Conservation (phyloP, 2,888 invertebrate species). For the Cotesia congregata region DNA sequence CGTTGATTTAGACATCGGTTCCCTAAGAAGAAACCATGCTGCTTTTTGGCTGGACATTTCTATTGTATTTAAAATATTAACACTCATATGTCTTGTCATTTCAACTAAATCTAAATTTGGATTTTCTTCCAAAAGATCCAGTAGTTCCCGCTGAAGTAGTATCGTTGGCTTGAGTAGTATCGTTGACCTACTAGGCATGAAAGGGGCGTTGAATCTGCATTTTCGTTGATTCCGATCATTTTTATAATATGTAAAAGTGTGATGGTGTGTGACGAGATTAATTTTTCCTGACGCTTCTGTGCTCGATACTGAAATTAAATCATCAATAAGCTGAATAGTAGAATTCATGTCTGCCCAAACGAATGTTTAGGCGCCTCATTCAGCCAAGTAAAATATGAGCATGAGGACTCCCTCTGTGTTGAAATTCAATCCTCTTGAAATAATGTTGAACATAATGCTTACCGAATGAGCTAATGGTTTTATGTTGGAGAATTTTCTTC, state of each 20-base stretch:
- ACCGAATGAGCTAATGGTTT: constrained; percentile 57
- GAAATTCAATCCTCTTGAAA: constrained; percentile 65
- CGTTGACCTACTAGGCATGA: no score
- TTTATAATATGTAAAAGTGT: constrained; percentile 56
- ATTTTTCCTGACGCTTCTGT: constrained; percentile 47
- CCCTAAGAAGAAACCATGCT: constrained; percentile 5
- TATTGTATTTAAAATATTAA: no score
- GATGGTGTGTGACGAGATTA: constrained; percentile 53
- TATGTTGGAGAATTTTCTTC: constrained; percentile 56
- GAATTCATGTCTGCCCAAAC: background rate
- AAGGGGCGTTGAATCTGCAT: no score
- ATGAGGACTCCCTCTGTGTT: constrained; percentile 65
- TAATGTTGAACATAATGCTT: constrained; percentile 55
- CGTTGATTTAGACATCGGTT: constrained; percentile 26
- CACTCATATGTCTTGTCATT: no score
- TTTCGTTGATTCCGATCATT: no score
- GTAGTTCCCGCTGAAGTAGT: no score
- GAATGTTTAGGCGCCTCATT: constrained; percentile 55
- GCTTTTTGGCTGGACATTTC: no score
- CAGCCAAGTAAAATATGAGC: constrained; percentile 68
- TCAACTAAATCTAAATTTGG: no score
- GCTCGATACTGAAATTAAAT: background rate
- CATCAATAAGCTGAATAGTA: constrained; percentile 27
- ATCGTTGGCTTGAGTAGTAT: no score
- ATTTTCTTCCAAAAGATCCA: no score